A percentile compares a stretch with the other conserved stretches of the same genome.
These are phyloP conservation scores for Alosa alosa DNA, from an alignment of 2,113 vertebrate species.

Conservation along the genomic window DNA sequence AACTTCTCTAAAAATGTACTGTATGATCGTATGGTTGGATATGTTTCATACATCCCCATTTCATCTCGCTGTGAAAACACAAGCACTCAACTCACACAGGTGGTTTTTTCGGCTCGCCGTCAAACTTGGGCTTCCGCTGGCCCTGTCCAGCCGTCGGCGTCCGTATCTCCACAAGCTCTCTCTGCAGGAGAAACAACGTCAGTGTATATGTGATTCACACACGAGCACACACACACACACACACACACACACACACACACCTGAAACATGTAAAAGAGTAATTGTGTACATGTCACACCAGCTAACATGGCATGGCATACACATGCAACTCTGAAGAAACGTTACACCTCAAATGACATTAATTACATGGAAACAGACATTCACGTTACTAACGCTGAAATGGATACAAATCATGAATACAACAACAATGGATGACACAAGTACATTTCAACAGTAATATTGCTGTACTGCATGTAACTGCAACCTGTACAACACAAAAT, in stretches of 20 bases:
- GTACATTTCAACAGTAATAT: background rate
- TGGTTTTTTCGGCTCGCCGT: constrained; percentile 79
- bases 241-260: background rate
- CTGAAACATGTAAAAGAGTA: background rate
- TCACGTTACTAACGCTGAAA: background rate
- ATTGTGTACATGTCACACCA: background rate
- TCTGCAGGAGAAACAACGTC: constrained; percentile 56
- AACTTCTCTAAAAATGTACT: no score
- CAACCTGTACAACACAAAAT: background rate
- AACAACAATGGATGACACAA: background rate
- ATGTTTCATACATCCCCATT: no score
- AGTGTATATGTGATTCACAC: constrained; percentile 5
- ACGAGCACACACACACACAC: background rate
- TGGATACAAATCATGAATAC: background rate
- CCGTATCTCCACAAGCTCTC: constrained; percentile 73
- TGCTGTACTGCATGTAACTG: background rate
- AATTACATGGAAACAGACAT: background rate
- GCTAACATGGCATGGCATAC: background rate
- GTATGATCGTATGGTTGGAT: background rate
- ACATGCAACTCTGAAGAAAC: background rate
- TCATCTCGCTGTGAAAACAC: background rate
- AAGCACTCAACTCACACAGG: constrained; percentile 62
- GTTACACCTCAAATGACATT: background rate
- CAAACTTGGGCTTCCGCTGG: constrained; percentile 76
- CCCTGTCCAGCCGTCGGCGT: constrained; percentile 39